Evolutionary conservation across 1,140 invertebrate species (phyloP).

Genomic region (Diplogasteroides magnus): DNA sequence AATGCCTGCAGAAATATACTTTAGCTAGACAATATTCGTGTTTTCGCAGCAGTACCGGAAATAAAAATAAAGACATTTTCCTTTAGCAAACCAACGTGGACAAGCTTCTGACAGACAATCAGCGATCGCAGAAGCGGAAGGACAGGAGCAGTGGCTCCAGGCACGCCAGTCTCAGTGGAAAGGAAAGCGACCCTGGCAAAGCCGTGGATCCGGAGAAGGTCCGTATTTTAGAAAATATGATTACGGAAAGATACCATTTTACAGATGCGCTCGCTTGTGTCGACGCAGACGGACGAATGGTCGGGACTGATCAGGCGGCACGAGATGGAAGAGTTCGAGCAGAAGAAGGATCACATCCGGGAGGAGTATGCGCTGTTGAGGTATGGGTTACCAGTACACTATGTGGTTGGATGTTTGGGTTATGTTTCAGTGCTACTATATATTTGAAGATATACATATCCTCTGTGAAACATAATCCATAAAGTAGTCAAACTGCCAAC

Average conservation of each 20-base stretch:
- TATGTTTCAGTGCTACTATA: too few species aligned
- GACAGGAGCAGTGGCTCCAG: constrained; percentile 6
- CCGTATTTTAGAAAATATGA: background rate
- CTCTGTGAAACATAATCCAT: too few species aligned
- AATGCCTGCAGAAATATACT: too few species aligned
- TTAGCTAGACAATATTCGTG: too few species aligned
- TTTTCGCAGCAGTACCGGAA: too few species aligned
- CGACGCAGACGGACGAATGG: constrained; percentile 87
- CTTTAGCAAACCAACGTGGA: constrained; percentile 81
- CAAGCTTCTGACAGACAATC: constrained; percentile 68
- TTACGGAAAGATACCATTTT: background rate
- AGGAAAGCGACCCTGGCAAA: background rate
- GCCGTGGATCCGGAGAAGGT: background rate
- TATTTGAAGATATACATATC: too few species aligned
- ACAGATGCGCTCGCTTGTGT: constrained; percentile 63
- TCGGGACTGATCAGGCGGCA: constrained; percentile 80
- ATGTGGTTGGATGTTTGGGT: too few species aligned
- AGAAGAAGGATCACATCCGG: constrained; percentile 54
- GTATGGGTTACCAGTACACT: constrained; percentile 68
- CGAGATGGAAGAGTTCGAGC: constrained; percentile 59
- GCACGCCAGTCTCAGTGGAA: background rate
- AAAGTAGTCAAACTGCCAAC: too few species aligned
- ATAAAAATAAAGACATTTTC: too few species aligned
- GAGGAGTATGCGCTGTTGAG: constrained; percentile 83
- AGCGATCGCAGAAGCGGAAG: constrained; percentile 37